These are phyloP conservation scores for Penaeus vannamei DNA, from an alignment of 1,140 invertebrate species.

Conservation along the genomic window DNA sequence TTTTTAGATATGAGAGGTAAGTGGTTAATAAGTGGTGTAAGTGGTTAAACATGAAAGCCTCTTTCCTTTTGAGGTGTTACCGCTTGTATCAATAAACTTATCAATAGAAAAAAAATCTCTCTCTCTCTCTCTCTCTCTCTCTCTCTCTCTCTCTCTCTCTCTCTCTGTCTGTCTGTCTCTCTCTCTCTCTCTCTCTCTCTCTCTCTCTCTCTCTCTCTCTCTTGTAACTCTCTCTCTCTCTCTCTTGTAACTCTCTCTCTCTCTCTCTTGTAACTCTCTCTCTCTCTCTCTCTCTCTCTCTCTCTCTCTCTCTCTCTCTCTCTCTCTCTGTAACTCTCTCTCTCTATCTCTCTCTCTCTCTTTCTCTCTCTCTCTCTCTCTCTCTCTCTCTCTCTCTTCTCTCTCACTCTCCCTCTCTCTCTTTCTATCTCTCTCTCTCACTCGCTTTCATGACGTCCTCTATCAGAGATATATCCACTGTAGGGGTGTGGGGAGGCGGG, in stretches of 20 bases:
- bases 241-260: slow-evolving; percentile 26
- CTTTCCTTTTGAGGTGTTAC: too few species aligned
- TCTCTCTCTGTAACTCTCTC: too few species aligned
- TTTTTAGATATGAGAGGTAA: too few species aligned
- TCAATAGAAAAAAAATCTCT: too few species aligned
- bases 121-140: slow-evolving; percentile 8
- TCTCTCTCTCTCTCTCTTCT: slow-evolving; percentile 36
- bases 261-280: slow-evolving; percentile 32
- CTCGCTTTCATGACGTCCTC: too few species aligned
- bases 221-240: neutral
- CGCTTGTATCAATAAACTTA: too few species aligned
- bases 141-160: slow-evolving; percentile 33
- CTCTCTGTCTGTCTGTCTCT: slow-evolving; percentile 29
- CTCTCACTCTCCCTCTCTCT: slow-evolving; percentile 9
- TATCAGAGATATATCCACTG: too few species aligned
- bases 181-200: too few species aligned
- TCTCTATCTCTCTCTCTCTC: slow-evolving; percentile 5
- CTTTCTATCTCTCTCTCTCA: too few species aligned
- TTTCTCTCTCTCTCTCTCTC: slow-evolving; percentile 27
- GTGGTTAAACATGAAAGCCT: too few species aligned
- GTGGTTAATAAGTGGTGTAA: too few species aligned
- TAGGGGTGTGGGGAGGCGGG: too few species aligned
- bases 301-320: neutral
- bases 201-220: slow-evolving; percentile 3
- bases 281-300: slow-evolving; percentile 38